Base-by-base conservation (phyloP, 1,140 invertebrate species). In the Anastatus disparis region DNA sequence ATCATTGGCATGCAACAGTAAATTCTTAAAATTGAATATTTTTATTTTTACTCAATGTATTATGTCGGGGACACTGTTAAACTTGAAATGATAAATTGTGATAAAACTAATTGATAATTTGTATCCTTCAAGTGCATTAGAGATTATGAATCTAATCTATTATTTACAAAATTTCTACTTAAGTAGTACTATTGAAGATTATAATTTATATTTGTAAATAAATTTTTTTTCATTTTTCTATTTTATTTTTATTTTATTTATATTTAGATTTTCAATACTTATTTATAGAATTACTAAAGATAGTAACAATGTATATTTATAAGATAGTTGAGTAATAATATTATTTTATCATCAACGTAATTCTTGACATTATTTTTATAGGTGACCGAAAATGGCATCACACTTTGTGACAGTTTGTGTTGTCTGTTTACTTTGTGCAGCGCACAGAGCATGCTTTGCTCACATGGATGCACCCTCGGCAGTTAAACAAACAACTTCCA, bases 341-440 rank as follows among this genome's bases (percentile, higher is more conserved):
- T n/a, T n/a, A n/a, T n/a, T n/a, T n/a, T n/a, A n/a, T n/a, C n/a
- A n/a, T n/a, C n/a, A n/a, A n/a, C n/a, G n/a, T n/a, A n/a, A n/a
- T n/a, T n/a, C n/a, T n/a, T n/a, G n/a, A n/a, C n/a, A n/a, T n/a
- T n/a, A n/a, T n/a, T n/a, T 29, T 73, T 73, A 48, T 46, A 75
- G 58, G 56, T 68, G 35, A 38, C 26, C 70, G 64, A 78, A 65
- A 22, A 89, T 89, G 88, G 85, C 84, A 61, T 89, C 90, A 65
- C 89, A 90, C 74, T 83, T 92, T 44, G 89, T 93, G 73, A 92
- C 91, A 15, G 91, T 94, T 24, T 93, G 92, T 76, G 90, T 93
- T 80, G 91, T 94, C 75, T 94, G 92, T 80, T 87, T 93, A 40
- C 81, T 94, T 3, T 93, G 92, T 78, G 91, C 92, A 12, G 89